These are phyloP conservation scores for Callithrix jacchus DNA, from an alignment of 2,113 vertebrate species.

Conservation along the genomic window DNA sequence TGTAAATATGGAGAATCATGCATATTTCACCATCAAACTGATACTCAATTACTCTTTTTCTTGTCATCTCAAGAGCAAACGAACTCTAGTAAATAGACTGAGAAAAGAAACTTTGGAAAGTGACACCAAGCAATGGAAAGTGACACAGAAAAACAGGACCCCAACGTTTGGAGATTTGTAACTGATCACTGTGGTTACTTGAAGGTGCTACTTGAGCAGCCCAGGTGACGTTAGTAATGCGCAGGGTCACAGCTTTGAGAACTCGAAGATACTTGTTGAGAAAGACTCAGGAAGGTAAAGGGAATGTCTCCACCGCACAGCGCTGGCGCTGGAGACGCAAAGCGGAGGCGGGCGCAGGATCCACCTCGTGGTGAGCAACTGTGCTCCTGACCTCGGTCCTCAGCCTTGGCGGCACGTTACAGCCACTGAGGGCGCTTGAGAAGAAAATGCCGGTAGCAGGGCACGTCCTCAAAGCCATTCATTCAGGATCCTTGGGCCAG, in stretches of 20 bases:
- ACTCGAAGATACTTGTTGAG: not conserved
- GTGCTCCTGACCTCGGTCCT: not conserved
- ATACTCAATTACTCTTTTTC: too few species aligned
- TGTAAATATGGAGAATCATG: too few species aligned
- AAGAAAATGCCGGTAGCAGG: not conserved
- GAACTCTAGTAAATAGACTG: not conserved
- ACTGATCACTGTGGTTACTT: not conserved
- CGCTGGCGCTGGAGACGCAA: not conserved
- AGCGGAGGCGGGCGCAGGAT: too few species aligned
- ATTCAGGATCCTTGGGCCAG: not conserved
- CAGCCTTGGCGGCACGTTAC: rapidly evolving
- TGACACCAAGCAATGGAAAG: not conserved
- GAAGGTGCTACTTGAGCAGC: not conserved
- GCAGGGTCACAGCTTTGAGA: not conserved
- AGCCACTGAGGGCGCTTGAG: not conserved
- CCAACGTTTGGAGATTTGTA: not conserved
- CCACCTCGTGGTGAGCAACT: rapidly evolving
- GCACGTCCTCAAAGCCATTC: not conserved
- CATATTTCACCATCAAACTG: not conserved
- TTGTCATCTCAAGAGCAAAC: not conserved
- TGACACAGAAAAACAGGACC: not conserved
- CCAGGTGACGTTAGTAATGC: not conserved
- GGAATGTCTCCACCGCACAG: not conserved
- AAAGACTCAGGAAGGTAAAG: not conserved
- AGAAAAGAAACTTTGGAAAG: not conserved